phyloP scores from a whole-genome alignment of 1,140 invertebrate genomes.

The Drosophila kepulauana region DNA sequence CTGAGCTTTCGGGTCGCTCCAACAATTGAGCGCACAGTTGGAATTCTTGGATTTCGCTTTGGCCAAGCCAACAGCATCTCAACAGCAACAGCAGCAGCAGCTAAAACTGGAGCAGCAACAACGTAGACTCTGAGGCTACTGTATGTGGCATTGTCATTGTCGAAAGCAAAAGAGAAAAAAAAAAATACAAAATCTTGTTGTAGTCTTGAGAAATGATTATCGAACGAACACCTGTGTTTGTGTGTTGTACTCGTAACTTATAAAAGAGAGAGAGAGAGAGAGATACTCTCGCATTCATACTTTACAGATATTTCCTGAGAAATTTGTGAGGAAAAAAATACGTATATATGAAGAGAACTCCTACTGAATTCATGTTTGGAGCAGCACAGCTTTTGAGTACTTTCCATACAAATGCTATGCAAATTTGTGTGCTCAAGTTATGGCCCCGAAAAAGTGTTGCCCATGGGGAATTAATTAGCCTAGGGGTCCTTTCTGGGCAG shows the following conservation, averaged over 20 bases:
- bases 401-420: constrained; percentile 59
- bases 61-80: constrained; percentile 3
- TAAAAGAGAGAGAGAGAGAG: neutral
- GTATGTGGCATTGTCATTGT: constrained; percentile 18
- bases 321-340: constrained; percentile 5
- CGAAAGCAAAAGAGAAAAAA: constrained; percentile 16
- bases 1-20: constrained; percentile 59
- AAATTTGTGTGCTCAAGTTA: constrained; percentile 50
- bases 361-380: constrained; percentile 18
- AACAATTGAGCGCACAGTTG: constrained; percentile 79
- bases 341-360: too few relatives aligned
- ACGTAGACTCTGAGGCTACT: constrained; percentile 30
- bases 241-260: constrained; percentile 27
- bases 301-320: constrained; percentile 25
- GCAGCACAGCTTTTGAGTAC: constrained; percentile 3
- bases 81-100: constrained; percentile 30
- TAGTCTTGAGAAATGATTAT: constrained; percentile 77
- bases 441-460: constrained; percentile 67
- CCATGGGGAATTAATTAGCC: constrained; percentile 80
- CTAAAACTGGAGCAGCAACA: constrained; percentile 68
- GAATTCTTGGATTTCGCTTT: constrained; percentile 69
- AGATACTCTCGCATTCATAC: constrained; percentile 10
- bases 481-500: constrained; percentile 27
- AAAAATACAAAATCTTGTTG: constrained; percentile 8
- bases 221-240: constrained; percentile 73